Base-by-base conservation (phyloP, 1,140 invertebrate genomes). In the Eufriesea mexicana region DNA sequence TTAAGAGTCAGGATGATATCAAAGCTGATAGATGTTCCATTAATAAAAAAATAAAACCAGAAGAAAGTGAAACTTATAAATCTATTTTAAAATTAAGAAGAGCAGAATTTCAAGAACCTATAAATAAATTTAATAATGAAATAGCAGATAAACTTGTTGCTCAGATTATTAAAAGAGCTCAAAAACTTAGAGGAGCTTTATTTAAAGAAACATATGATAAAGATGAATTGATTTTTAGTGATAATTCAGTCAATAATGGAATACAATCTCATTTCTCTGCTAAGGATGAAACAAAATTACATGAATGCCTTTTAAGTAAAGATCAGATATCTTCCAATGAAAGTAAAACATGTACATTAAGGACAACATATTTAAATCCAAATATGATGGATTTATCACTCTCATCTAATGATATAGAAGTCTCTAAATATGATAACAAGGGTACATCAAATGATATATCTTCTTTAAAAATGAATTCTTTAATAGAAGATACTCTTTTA, bases 91-190 rank as follows among this genome's bases (percentile, higher is more conserved):
- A 90, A 35, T 84, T 92, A 2, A 89, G 88, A 45, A 84, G 86
- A 67, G 61, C 62, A 14, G 79, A 90, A 28, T 62, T 83, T 28
- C 78, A 88, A 57, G 74, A 84, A 73, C 47, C 74, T 20, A 23
- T 49, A 0, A 83, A 85, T 51, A 91, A 90, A 88, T 76, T 64
- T 12, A 86, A 89, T 70, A 62, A 83, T 4, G 88, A 89, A 70
- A 18, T 92, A 23, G 91, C 90, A 6, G 92, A 93, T 25, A 91
- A 89, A 59, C 82, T 93, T 28, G 90, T 93, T 23, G 89, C 91
- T 54, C 90, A 90, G 61, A 87, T 92, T 62, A 90, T 93, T 62
- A 90, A 90, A n/a, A 84, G 85, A 76, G 92, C 93, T 6, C 91
- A 91, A 62, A 91, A 84, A 86, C 86, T 93, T 23, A 88, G 92